Evolutionary conservation across 2,797 vertebrate species (phyloP).

Genomic region (Psittacula derbiana): DNA sequence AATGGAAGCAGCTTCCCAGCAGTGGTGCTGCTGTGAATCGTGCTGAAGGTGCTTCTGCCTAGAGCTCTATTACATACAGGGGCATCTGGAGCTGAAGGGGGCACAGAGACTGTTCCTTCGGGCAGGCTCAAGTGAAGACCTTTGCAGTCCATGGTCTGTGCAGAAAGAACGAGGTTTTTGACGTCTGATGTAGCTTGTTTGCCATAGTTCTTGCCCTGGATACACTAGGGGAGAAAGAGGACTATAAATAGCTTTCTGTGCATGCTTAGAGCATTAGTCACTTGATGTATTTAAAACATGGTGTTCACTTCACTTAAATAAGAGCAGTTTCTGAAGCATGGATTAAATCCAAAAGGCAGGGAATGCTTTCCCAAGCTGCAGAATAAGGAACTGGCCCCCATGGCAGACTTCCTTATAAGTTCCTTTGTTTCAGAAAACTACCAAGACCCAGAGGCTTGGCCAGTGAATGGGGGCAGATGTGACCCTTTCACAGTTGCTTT

Average conservation of each 20-base stretch:
- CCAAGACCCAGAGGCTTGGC: background rate
- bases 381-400: background rate
- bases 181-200: background rate
- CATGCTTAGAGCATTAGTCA: conserved; percentile 9
- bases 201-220: conserved; percentile 15
- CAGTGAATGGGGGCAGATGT: background rate
- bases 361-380: conserved; percentile 16
- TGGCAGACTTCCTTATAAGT: background rate
- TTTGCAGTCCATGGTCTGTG: background rate
- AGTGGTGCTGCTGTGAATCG: background rate
- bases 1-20: background rate
- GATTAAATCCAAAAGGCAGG: background rate
- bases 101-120: rapidly evolving
- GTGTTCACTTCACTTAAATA: background rate
- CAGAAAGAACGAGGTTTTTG: background rate
- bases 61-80: background rate
- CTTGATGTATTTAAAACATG: conserved; percentile 12
- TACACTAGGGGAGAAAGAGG: background rate
- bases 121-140: background rate
- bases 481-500: background rate
- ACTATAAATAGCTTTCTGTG: conserved; percentile 24
- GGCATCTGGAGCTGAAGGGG: background rate
- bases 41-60: background rate
- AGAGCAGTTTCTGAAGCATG: conserved; percentile 15
- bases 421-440: background rate